Evolutionary conservation across 2,888 invertebrate species (phyloP), one percentile per base, ranked within the genome.

Genomic region (Hydrotaea diabolus): DNA sequence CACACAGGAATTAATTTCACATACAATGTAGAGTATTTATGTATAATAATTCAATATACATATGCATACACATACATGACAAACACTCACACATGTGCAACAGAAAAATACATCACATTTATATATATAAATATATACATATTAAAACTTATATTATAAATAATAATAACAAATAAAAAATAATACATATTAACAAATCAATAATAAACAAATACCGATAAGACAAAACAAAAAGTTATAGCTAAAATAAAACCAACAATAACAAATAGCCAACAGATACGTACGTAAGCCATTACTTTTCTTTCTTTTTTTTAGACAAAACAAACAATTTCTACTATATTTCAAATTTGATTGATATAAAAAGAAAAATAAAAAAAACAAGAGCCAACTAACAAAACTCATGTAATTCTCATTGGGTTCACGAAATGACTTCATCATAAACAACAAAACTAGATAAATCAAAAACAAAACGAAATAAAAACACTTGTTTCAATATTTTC

Each of bases 21-120:
- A n/a, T n/a, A n/a, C n/a, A n/a, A n/a, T n/a, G n/a, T n/a, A n/a
- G n/a, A n/a, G n/a, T n/a, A n/a, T n/a, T n/a, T 31, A 31, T 7
- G 7, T 31, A 59, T 26, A 9, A 26, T 13, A 5, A 59, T 4
- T 1, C 11, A 59, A 77, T 79, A 69, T 79, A 85, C 66, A 75
- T 26, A 79, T 49, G 81, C 21, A 66, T 75, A 66, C 73, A 72
- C 19, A 84, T 15, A 72, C 74, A 86, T 78, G 80, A 79, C 46
- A 83, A 59, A 76, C 77, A 86, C 71, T n/a, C n/a, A n/a, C n/a
- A n/a, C n/a, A n/a, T n/a, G 85, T 83, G 82, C 86, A 88, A 87
- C 83, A 86, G 82, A 59, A 77, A 66, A 21, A 66, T 11, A 66
- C 39, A 69, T 43, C 39, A 46, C 23, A 39, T 69, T 43, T 69